These are phyloP conservation scores for Lepus oiostolus DNA, from an alignment of 2,797 vertebrate genomes.

Conservation along the genomic window DNA sequence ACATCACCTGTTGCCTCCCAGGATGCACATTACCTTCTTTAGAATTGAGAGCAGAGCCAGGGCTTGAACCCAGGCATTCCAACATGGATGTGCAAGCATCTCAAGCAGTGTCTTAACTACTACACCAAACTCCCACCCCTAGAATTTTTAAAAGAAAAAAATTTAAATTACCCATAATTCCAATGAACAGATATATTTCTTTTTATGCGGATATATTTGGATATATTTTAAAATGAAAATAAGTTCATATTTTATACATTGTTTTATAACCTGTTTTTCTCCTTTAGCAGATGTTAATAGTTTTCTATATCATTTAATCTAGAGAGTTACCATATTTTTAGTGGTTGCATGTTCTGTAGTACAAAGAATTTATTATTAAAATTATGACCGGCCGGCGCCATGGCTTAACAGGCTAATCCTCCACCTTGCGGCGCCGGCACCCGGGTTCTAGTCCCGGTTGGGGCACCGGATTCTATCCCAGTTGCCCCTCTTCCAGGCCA, in stretches of 20 bases:
- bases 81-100: too few species aligned
- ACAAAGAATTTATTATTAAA: constrained; percentile 45
- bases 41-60: too few species aligned
- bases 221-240: constrained; percentile 6
- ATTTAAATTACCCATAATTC: neutral
- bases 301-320: neutral
- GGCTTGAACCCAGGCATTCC: too few species aligned
- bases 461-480: too few species aligned
- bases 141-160: neutral
- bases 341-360: neutral
- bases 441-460: too few species aligned
- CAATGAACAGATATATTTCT: constrained; percentile 21
- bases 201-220: neutral
- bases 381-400: neutral
- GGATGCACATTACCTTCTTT: too few species aligned
- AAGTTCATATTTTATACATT: neutral
- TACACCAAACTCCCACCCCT: too few species aligned
- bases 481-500: too few species aligned
- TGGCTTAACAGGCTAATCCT: too few species aligned
- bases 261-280: constrained; percentile 7
- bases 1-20: too few species aligned
- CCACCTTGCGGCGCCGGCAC: too few species aligned
- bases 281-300: neutral
- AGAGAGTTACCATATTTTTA: constrained; percentile 15
- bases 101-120: too few species aligned